Evolutionary conservation across 2,113 vertebrate species (phyloP), one percentile per base, ranked within the genome.

Genomic region (Nestor notabilis): DNA sequence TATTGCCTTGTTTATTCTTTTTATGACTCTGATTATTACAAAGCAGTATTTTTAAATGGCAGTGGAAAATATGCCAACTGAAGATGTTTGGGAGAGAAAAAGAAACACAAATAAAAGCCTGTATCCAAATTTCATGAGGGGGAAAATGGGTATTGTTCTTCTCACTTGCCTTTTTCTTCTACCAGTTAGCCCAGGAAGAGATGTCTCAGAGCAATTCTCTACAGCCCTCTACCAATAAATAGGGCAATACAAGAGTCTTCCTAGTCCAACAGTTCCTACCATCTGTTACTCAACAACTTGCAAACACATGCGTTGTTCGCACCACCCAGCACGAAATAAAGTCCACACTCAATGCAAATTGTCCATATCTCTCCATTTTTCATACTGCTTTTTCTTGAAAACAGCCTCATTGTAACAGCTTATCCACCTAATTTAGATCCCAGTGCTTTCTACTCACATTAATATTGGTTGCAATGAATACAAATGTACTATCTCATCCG

Each of bases 271-370:
- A 33, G 9, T 74, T 92, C 58, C 65, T 89, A 72, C 71, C 11
- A 9, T 52, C 65, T 68, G 19, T 47, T 89, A 68, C 78, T 88
- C 95, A 92, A n/a, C 37, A 84, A 61, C 53, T 74, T 81, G n/a
- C 55, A 72, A 87, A 43, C 50, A 43, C 43, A 55, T 20, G 27
- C 25, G 74, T 18, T 44, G 56, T 50, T 64, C 75, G 29, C 60
- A 94, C 91, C 86, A 82, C 39, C 27, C 93, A 63, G 31, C 66
- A 92, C 16, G 61, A 96, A 96, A 88, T 75, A 81, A 95, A 97
- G 89, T 71, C 88, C 10, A 5, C 56, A 9, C 33, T 78, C 90
- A 52, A 56, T 47, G 28, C 29, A 69, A 63, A 64, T 52, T 64
- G 49, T 47, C 61, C 37, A 2, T 16, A 21, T n/a, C 35, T 88